A percentile compares a stretch with the other conserved stretches of the same genome.
These are phyloP conservation scores for Aspidapion aeneum DNA, from an alignment of 2,888 invertebrate genomes.

Conservation along the genomic window DNA sequence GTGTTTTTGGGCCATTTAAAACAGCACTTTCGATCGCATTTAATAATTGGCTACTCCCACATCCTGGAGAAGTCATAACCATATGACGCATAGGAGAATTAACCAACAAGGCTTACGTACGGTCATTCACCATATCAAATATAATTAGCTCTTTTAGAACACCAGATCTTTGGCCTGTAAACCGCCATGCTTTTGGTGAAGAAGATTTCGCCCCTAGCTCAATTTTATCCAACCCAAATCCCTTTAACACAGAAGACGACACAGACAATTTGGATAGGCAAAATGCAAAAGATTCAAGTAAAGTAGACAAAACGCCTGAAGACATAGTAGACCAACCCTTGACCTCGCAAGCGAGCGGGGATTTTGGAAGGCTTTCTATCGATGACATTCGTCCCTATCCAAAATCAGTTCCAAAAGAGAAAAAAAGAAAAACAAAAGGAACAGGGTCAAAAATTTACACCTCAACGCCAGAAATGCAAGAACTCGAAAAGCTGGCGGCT, in stretches of 20 bases:
- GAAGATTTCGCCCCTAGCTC: constrained; percentile 3
- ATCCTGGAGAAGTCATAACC: constrained; percentile 17
- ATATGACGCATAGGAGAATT: constrained; percentile 7
- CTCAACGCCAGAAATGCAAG: not conserved
- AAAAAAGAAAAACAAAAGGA: constrained; percentile 6
- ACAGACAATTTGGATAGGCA: not conserved
- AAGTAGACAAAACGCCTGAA: not conserved
- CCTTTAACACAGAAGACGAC: not conserved
- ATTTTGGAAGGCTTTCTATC: not conserved
- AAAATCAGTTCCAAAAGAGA: not conserved
- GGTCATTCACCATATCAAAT: not conserved
- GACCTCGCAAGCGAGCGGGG: not conserved
- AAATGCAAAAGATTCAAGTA: not conserved
- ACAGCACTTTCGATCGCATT: constrained; percentile 6
- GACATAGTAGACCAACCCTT: not conserved
- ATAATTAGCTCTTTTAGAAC: constrained; percentile 9
- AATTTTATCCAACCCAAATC: not conserved
- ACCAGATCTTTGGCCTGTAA: constrained; percentile 5
- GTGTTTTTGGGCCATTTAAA: constrained; percentile 18
- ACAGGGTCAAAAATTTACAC: constrained; percentile 5
- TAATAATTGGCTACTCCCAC: constrained; percentile 15
- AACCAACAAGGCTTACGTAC: constrained; percentile 10
- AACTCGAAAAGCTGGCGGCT: not conserved
- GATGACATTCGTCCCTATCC: not conserved
- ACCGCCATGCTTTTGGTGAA: constrained; percentile 2